These are phyloP conservation scores for Pycnonotus jocosus DNA, from an alignment of 2,113 vertebrate genomes.

Conservation along the genomic window DNA sequence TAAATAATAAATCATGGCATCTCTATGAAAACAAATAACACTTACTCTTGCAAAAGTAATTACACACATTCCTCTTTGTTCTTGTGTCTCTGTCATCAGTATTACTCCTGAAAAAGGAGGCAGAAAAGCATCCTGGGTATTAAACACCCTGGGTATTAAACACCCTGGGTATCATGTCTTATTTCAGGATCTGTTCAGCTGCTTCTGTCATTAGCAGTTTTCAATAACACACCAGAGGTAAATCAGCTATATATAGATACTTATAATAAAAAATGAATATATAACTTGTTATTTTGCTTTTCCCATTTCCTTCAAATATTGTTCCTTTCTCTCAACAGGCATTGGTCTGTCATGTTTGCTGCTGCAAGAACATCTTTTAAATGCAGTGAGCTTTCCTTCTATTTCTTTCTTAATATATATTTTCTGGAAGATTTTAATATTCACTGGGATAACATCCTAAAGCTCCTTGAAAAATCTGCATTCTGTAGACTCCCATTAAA, in stretches of 20 bases:
- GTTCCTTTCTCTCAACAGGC: background rate
- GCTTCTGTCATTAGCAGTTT: background rate
- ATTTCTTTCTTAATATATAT: background rate
- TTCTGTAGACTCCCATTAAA: background rate
- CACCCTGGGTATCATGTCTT: background rate
- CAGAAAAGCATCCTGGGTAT: background rate
- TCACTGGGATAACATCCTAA: background rate
- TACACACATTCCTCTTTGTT: background rate
- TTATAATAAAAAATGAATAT: background rate
- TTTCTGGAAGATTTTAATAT: constrained; percentile 23
- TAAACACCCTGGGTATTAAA: background rate
- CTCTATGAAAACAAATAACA: background rate
- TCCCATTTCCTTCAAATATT: background rate
- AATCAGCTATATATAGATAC: background rate
- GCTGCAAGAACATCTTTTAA: background rate
- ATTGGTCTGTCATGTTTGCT: background rate
- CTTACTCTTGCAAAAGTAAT: background rate
- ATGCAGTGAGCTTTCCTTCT: background rate
- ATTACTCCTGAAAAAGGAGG: background rate
- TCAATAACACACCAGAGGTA: background rate
- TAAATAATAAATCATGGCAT: background rate
- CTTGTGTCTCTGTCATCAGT: background rate
- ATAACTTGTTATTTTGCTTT: background rate
- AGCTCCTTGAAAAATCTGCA: background rate
- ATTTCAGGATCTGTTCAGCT: background rate